Percentiles rank a stretch among this genome's conserved stretches.
These are phyloP conservation scores for Dunckerocampus dactyliophorus DNA, from an alignment of 2,113 vertebrate genomes.

Conservation along the genomic window DNA sequence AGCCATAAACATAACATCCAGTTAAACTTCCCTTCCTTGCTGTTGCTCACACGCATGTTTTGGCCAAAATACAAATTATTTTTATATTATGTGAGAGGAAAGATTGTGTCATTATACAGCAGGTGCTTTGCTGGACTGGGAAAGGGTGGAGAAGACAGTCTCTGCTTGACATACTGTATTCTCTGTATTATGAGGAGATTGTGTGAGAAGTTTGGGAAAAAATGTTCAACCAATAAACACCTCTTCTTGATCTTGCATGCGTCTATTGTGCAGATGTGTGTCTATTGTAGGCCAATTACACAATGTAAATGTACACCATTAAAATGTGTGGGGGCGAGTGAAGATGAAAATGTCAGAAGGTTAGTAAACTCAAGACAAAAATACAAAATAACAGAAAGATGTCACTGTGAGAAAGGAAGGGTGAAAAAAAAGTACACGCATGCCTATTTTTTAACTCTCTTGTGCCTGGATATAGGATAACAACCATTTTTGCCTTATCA, in stretches of 20 bases:
- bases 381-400: too few relatives aligned
- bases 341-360: slow-evolving; percentile 25
- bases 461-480: too few relatives aligned
- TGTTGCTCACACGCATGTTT: slow-evolving; percentile 16
- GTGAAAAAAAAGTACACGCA: too few relatives aligned
- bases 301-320: slow-evolving; percentile 1
- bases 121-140: slow-evolving; percentile 40
- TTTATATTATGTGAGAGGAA: slow-evolving; percentile 36
- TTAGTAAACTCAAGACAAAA: not conserved
- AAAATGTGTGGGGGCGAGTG: slow-evolving; percentile 1
- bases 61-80: slow-evolving; percentile 26
- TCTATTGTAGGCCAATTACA: slow-evolving; percentile 37
- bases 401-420: too few relatives aligned
- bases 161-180: slow-evolving; percentile 35
- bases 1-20: slow-evolving; percentile 38
- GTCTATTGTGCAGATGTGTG: slow-evolving; percentile 48
- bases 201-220: slow-evolving; percentile 43
- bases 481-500: too few relatives aligned
- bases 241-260: slow-evolving; percentile 31
- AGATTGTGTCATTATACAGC: slow-evolving; percentile 35
- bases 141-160: slow-evolving; percentile 33
- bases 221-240: slow-evolving; percentile 48
- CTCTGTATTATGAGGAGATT: slow-evolving; percentile 42
- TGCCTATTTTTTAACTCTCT: too few relatives aligned
- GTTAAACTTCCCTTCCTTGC: slow-evolving; percentile 22